Conservation (phyloP, 2,113 vertebrate species). For the Tenrec ecaudatus region DNA sequence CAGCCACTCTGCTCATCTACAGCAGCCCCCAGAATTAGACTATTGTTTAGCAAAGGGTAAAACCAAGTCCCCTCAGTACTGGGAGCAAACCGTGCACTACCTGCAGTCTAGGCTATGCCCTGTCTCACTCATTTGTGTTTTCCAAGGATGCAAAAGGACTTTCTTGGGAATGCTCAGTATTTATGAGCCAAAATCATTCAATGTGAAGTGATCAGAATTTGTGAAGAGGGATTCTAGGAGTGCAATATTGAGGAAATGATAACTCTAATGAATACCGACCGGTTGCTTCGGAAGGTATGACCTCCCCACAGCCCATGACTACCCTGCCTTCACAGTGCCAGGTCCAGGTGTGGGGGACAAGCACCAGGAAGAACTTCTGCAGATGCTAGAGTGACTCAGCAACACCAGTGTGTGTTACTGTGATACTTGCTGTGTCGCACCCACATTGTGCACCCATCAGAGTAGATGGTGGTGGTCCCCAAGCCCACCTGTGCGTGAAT, state of each 20-base stretch:
- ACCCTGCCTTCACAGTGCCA: neutral
- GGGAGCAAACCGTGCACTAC: neutral
- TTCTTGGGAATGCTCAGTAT: neutral
- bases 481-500: neutral
- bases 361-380: neutral
- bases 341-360: neutral
- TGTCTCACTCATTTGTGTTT: too few relatives aligned
- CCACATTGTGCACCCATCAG: neutral
- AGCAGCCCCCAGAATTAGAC: neutral
- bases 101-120: neutral
- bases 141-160: neutral
- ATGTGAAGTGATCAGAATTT: neutral
- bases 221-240: neutral
- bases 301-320: neutral
- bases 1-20: neutral
- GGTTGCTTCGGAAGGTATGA: accelerated
- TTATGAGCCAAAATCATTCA: neutral
- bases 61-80: neutral
- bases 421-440: too few relatives aligned
- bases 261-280: too few relatives aligned
- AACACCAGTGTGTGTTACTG: accelerated
- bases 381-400: neutral
- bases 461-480: neutral
- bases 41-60: neutral
- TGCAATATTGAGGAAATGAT: neutral